Percentiles rank a stretch among this genome's conserved stretches.
phyloP scores from a whole-genome alignment of 2,888 invertebrate genomes.

The Graphium colonna region DNA sequence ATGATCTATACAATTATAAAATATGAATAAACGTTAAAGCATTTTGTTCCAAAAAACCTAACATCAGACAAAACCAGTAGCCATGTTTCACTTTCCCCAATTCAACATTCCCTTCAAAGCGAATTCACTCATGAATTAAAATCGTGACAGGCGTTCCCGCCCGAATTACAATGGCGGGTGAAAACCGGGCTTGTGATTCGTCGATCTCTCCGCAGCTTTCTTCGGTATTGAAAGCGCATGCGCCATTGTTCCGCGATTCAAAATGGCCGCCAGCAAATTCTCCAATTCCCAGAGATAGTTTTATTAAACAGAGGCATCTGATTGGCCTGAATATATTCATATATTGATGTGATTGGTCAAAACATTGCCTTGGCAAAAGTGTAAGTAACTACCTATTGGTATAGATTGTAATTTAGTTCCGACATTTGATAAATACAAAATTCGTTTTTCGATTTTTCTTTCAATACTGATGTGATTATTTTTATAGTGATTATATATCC shows the following conservation, averaged over 20 bases:
- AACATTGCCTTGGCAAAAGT: neutral
- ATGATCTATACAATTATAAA: no score
- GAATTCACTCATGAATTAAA: conserved; percentile 38
- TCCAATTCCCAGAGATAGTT: conserved; percentile 26
- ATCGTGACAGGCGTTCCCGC: conserved; percentile 47
- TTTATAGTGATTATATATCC: no score
- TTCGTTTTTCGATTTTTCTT: no score
- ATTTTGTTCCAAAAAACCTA: no score
- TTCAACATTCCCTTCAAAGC: neutral
- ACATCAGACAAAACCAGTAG: neutral
- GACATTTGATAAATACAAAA: no score
- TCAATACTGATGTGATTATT: no score
- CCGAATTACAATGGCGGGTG: conserved; percentile 58
- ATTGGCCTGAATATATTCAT: conserved; percentile 11
- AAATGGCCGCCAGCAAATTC: conserved; percentile 43
- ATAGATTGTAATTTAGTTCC: neutral
- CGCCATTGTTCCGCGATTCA: conserved; percentile 43
- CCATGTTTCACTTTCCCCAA: neutral
- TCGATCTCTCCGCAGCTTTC: conserved; percentile 45
- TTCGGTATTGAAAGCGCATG: conserved; percentile 44
- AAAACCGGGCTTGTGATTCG: conserved; percentile 51
- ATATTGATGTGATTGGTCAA: conserved; percentile 8
- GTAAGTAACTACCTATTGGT: neutral
- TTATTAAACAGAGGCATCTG: conserved; percentile 24
- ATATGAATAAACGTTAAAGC: no score